Base-by-base conservation (phyloP, 2,113 vertebrate genomes). In the Charina bottae region DNA sequence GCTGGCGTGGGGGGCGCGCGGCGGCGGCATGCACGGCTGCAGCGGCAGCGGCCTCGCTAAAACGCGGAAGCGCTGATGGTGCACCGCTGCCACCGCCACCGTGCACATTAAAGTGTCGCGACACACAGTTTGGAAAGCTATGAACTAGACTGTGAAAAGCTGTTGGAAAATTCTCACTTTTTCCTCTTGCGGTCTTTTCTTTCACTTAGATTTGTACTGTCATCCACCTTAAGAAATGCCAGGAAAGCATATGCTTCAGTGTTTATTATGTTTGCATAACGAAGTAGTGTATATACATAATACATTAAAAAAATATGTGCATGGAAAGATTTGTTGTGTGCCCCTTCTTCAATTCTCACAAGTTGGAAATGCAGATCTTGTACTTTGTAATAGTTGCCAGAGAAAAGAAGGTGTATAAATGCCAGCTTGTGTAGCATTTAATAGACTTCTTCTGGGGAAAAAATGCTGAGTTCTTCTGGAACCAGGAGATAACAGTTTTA, bases 271-370 rank as follows among this genome's bases (percentile, higher is more conserved):
- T 98, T 98, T 98, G 91, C 98, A 97, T 97, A 97, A 97, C 97
- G 97, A 98, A 95, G 96, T 98, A 97, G 98, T 98, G 97, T 96
- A 95, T 97, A 97, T 98, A 97, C 98, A 98, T 98, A 98, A 98
- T 98, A 98, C 96, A 98, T 95, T 58, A 49, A 49, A 92, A 92
- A n/a, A 72, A 89, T 96, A 96, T 95, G 95, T 96, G 23, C 94
- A 72, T 56, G 94, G 87, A 90, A 93, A 94, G 94, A 95, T 94
- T 97, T 91, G 55, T 87, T 59, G 88, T 92, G 94, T 94, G 93
- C 91, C 94, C 93, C 92, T 95, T 1, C 23, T 93, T 96, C 92
- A 95, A 92, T 94, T 92, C 89, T 93, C 94, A 95, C 93, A 90
- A 94, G 93, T 95, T 93, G 91, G 93, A 89, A 94, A 93, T 94